phyloP scores from a whole-genome alignment of 1,140 invertebrate species.

The Helicoverpa zea region DNA sequence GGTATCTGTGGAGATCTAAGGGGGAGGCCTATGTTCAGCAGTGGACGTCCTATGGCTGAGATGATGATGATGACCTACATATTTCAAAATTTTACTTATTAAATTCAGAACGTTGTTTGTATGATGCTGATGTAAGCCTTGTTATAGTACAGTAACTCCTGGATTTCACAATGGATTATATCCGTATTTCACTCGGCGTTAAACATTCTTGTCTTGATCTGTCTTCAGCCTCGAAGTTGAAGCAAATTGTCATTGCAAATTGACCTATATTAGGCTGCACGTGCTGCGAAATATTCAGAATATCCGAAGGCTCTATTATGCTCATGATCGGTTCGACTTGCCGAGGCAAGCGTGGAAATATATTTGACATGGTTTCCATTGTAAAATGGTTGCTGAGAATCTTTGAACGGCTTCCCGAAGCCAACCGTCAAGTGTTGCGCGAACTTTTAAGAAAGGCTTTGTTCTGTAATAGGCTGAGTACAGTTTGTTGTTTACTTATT shows the following conservation, averaged over 20 bases:
- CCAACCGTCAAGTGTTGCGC: background rate
- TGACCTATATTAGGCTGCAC: constrained; percentile 33
- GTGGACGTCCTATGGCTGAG: no score
- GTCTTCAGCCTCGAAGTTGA: background rate
- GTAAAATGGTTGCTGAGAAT: background rate
- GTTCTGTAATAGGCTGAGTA: no score
- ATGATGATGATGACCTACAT: no score
- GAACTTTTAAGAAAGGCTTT: background rate
- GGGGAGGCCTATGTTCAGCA: no score
- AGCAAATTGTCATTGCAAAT: constrained; percentile 49
- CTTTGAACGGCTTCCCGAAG: background rate
- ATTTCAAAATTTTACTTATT: no score
- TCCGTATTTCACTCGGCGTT: background rate
- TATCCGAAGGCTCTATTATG: constrained; percentile 20
- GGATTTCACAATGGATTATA: background rate
- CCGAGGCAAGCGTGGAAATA: background rate
- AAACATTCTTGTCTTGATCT: background rate
- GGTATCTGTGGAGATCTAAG: no score
- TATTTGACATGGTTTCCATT: constrained; percentile 18
- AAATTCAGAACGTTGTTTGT: no score
- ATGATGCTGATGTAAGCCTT: no score
- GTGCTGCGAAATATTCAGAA: constrained; percentile 37
- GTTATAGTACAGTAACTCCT: no score
- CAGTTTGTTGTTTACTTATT: no score
- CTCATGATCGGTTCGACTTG: constrained; percentile 16